Evolutionary conservation across 2,888 invertebrate genomes (phyloP).

Genomic region (Caenorhabditis sp.): DNA sequence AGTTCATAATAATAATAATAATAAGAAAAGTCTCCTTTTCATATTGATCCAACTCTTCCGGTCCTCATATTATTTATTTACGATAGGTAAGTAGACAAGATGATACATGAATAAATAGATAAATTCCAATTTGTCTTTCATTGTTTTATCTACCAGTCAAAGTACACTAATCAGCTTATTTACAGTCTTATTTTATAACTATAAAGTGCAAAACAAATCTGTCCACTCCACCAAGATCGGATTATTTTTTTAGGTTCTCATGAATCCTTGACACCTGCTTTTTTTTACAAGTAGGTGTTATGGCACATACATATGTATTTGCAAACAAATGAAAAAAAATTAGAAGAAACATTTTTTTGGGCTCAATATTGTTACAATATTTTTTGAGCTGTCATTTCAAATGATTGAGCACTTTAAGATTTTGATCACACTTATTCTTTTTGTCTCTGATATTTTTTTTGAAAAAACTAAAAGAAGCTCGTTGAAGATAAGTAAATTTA

Average conservation of each 20-base stretch:
- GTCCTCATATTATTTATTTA: not conserved
- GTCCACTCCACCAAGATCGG: not conserved
- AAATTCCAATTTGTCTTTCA: constrained; percentile 1
- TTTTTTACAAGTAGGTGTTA: constrained; percentile 16
- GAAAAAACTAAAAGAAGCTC: not conserved
- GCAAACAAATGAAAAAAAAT: constrained; percentile 1
- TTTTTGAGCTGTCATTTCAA: constrained; percentile 39
- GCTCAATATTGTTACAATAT: constrained; percentile 42
- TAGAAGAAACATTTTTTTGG: not conserved
- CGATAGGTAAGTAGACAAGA: not conserved
- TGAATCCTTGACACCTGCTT: constrained; percentile 28
- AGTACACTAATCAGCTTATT: constrained; percentile 1
- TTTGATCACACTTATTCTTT: constrained; percentile 31
- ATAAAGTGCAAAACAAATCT: not conserved
- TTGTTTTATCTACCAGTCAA: constrained; percentile 1
- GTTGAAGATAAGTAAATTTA: not conserved
- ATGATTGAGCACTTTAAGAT: constrained; percentile 45
- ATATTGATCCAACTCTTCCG: not conserved
- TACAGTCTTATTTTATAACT: constrained; percentile 6
- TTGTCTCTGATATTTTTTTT: not conserved
- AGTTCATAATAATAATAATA: not conserved
- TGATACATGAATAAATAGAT: constrained; percentile 1
- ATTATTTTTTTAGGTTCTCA: not conserved
- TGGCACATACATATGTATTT: not conserved
- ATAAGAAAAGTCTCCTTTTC: not conserved